Percentiles rank a stretch among this genome's conserved stretches.
Conservation (phyloP, 2,113 vertebrate genomes). For the Mellivora capensis region DNA sequence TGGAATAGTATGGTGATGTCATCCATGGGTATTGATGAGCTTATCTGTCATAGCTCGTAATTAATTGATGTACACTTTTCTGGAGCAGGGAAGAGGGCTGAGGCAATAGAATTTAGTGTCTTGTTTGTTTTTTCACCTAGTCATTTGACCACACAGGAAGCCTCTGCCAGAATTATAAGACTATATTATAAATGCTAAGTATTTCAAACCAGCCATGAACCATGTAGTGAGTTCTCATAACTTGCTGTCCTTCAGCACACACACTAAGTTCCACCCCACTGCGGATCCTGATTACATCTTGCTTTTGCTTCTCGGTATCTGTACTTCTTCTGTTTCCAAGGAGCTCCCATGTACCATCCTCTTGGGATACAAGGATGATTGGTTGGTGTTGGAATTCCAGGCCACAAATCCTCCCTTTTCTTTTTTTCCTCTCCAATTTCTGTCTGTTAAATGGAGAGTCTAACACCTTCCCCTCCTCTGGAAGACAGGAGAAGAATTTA, state of each 20-base stretch:
- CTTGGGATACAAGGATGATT: background rate
- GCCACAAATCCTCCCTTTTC: background rate
- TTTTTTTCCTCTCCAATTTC: background rate
- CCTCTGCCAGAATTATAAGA: background rate
- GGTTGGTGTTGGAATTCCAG: background rate
- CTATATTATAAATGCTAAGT: background rate
- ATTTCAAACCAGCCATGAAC: background rate
- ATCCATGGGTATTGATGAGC: background rate
- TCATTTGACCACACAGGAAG: background rate
- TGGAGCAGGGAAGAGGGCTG: background rate
- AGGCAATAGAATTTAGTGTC: background rate
- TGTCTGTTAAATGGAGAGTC: background rate
- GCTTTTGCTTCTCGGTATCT: background rate
- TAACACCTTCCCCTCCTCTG: background rate
- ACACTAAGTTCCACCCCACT: background rate
- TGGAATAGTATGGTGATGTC: background rate
- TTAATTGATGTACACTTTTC: background rate
- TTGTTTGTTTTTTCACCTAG: background rate
- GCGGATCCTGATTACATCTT: background rate
- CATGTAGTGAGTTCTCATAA: background rate
- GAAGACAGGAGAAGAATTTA: conserved; percentile 20
- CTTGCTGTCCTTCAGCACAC: background rate
- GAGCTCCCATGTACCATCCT: background rate
- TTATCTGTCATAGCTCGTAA: background rate
- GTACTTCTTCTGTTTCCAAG: background rate